Conservation (phyloP, 2,888 invertebrate species). For the Mayetiola destructor region DNA sequence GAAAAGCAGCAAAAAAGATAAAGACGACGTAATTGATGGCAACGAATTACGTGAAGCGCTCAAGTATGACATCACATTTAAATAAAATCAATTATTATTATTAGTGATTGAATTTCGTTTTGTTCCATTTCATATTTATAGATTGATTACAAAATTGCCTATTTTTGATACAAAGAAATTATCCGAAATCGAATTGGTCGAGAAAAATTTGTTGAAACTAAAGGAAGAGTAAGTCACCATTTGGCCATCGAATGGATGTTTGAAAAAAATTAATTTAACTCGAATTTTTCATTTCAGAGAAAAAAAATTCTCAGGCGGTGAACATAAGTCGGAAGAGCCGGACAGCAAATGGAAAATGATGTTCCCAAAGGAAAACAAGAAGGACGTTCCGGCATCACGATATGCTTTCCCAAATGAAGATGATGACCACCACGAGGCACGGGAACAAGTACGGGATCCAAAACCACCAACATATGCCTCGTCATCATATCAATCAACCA, state of each 20-base stretch:
- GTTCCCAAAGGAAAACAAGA: slow-evolving; percentile 18
- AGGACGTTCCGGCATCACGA: neutral
- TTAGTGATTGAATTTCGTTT: slow-evolving; percentile 10
- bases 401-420: slow-evolving; percentile 3
- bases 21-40: slow-evolving; percentile 44
- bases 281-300: slow-evolving; percentile 14
- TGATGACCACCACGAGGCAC: neutral
- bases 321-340: slow-evolving; percentile 9
- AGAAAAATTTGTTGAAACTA: slow-evolving; percentile 27
- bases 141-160: slow-evolving; percentile 51
- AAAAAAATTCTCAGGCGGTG: neutral
- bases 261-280: too few relatives aligned
- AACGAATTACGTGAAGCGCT: slow-evolving; percentile 53
- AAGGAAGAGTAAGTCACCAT: slow-evolving; percentile 11
- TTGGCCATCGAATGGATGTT: too few relatives aligned
- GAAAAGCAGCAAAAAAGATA: slow-evolving; percentile 42
- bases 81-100: slow-evolving; percentile 19
- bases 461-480: slow-evolving; percentile 17
- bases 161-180: slow-evolving; percentile 42
- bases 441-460: slow-evolving; percentile 14
- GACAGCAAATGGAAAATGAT: slow-evolving; percentile 52
- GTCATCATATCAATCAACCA: slow-evolving; percentile 1
- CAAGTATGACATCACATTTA: slow-evolving; percentile 37
- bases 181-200: slow-evolving; percentile 26
- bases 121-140: slow-evolving; percentile 24